Conservation (phyloP, 2,888 invertebrate species). For the Punctoribates punctum region DNA sequence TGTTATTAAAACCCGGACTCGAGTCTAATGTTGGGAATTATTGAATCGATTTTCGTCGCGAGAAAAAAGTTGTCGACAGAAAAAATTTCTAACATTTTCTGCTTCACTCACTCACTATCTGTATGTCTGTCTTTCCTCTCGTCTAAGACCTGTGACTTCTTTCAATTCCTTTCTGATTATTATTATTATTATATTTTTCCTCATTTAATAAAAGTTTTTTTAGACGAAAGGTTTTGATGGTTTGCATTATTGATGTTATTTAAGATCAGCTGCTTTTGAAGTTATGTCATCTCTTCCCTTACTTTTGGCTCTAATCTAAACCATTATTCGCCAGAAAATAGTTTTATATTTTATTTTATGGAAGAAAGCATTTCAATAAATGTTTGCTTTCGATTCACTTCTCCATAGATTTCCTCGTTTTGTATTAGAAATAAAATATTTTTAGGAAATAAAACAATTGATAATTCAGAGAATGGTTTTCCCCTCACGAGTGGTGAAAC, state of each 20-base stretch:
- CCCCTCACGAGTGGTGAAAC: neutral
- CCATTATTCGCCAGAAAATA: neutral
- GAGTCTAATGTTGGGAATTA: too few species aligned
- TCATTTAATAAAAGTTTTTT: conserved; percentile 10
- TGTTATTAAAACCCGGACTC: too few species aligned
- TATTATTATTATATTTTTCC: neutral
- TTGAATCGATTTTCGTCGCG: neutral
- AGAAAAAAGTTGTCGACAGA: conserved; percentile 5
- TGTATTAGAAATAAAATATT: too few species aligned
- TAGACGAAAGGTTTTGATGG: neutral
- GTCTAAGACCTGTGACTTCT: neutral
- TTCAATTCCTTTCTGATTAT: neutral
- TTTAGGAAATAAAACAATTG: neutral
- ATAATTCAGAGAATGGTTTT: conserved; percentile 1
- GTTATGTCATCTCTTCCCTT: neutral
- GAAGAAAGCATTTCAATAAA: too few species aligned
- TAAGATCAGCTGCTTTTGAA: conserved; percentile 12
- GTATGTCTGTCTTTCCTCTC: too few species aligned
- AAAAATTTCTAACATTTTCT: conserved; percentile 2
- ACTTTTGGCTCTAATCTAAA: neutral
- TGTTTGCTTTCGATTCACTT: too few species aligned
- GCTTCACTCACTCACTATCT: too few species aligned
- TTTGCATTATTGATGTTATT: conserved; percentile 1
- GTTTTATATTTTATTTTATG: neutral
- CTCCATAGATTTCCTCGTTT: too few species aligned